Evolutionary conservation across 2,797 vertebrate species (phyloP).

Genomic region (Podarcis lilfordi): DNA sequence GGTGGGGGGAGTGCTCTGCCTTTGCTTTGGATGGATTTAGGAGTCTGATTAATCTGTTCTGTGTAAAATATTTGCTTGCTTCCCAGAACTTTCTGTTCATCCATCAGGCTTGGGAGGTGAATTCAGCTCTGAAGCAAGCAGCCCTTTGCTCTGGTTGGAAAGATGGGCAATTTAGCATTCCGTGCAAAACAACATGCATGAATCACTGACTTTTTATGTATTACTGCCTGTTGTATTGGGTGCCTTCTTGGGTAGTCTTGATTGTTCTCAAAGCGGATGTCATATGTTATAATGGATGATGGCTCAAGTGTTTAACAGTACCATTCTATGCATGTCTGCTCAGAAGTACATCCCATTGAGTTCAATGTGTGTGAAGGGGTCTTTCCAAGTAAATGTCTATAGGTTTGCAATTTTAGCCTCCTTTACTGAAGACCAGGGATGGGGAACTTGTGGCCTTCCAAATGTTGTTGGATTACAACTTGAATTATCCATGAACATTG

Average conservation of each 20-base stretch:
- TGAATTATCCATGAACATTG: too few relatives aligned
- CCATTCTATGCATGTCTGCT: too few relatives aligned
- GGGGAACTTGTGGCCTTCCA: too few relatives aligned
- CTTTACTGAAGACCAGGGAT: too few relatives aligned
- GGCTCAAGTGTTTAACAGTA: too few relatives aligned
- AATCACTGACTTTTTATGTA: background rate
- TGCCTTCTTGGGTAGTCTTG: background rate
- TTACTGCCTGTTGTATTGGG: background rate
- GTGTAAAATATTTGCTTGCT: background rate
- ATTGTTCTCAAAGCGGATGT: rapidly evolving
- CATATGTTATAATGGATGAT: background rate
- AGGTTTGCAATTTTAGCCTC: too few relatives aligned
- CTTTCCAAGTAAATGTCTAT: too few relatives aligned
- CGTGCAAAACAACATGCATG: rapidly evolving
- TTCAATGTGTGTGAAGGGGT: background rate
- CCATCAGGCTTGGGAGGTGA: too few relatives aligned
- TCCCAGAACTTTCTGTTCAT: background rate
- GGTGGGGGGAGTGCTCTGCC: background rate
- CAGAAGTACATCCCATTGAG: background rate
- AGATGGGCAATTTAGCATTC: background rate
- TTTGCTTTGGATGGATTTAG: background rate
- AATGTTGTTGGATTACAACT: too few relatives aligned
- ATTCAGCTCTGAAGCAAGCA: background rate
- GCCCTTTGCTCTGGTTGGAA: background rate
- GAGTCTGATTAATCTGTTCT: background rate